Conservation (phyloP, 2,797 vertebrate species). For the Hyperoplus immaculatus region DNA sequence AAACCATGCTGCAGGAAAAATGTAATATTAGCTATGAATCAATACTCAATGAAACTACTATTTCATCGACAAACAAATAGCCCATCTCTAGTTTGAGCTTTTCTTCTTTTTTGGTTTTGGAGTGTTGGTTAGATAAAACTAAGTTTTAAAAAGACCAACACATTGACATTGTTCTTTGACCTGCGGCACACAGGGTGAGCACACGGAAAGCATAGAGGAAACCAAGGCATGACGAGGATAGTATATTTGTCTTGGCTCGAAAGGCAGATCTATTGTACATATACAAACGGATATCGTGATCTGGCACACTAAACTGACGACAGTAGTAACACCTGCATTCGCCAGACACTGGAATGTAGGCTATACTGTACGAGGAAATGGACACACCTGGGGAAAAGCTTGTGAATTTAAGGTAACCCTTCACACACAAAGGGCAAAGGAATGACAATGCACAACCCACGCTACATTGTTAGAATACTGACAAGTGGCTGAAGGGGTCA, state of each 20-base stretch:
- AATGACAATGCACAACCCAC: not conserved
- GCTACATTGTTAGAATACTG: not conserved
- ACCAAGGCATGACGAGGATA: not conserved
- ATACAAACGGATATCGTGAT: not conserved
- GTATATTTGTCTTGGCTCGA: not conserved
- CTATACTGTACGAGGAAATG: constrained; percentile 4
- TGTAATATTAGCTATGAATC: not conserved
- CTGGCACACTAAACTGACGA: not conserved
- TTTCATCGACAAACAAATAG: not conserved
- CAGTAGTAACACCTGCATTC: not conserved
- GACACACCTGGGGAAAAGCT: not conserved
- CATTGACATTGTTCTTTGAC: not conserved
- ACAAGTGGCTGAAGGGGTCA: not conserved
- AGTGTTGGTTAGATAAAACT: not conserved
- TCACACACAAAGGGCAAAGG: not conserved
- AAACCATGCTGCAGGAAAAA: not conserved
- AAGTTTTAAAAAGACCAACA: not conserved
- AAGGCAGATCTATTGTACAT: not conserved
- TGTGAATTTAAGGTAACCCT: not conserved
- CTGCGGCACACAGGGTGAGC: not conserved
- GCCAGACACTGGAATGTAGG: not conserved
- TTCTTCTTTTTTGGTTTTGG: not conserved
- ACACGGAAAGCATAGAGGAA: not conserved
- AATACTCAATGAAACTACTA: not conserved
- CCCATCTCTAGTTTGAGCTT: not conserved